Base-by-base conservation (phyloP, 1,140 invertebrate genomes). In the Drosophila burlai region DNA sequence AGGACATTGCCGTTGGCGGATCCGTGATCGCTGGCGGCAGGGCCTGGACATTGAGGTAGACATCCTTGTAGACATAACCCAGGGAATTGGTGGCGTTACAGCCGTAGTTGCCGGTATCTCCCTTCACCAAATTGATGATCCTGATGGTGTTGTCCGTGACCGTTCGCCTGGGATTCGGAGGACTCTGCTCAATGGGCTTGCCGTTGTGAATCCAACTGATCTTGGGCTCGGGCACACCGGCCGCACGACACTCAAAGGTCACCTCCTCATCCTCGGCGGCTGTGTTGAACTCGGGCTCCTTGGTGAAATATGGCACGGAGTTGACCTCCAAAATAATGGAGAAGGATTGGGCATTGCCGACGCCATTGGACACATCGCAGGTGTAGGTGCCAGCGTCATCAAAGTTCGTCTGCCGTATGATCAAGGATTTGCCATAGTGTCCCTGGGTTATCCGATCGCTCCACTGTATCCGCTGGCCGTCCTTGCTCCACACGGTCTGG, bases 151-250 rank as follows among this genome's bases (percentile, higher is more conserved):
- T 96, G 1, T 94, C 90, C 0, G 94, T 94, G 13, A 97, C 95
- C 2, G 74, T 93, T 40, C 96, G 94, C 54, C 98, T 95, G 1
- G 95, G 94, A 94, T 98, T 98, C 0, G 94, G 93, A 15, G 95
- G 94, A 2, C 96, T 95, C 92, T 97, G 95, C 54, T 95, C 94
- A 38, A 99, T 96, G 1, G 97, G 97, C 86, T 96, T 96, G 42
- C 99, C 98, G 94, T 99, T 99, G 93, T 99, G 96, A 60, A 98
- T 99, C 99, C 99, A 99, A 82, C 97, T 96, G 55, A 99, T 98
- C 73, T 97, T 95, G 0, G 99, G 99, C 58, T 96, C 95, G 1
- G 99, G 99, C 4, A 96, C 95, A 67, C 98, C 99, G 10, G 94
- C 95, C 0, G 99, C 99, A 65, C 96, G 95, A 93, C 99, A 99